Conservation (phyloP, 2,888 invertebrate genomes). For the Rhopalosiphum nymphaeae region DNA sequence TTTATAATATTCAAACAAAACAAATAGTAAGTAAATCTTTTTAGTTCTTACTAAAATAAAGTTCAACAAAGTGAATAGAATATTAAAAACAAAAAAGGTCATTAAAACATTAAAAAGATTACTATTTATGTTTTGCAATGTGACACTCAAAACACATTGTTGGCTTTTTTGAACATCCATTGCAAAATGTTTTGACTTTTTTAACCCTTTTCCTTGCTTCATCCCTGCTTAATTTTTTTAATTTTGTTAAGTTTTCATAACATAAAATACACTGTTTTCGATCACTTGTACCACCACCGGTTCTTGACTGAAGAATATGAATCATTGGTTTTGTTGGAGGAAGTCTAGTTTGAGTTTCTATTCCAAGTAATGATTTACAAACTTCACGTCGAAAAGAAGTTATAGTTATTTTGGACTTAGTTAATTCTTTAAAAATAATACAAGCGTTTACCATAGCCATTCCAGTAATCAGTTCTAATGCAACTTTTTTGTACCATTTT, state of each 20-base stretch:
- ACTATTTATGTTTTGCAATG: too few relatives aligned
- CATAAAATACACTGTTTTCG: not conserved
- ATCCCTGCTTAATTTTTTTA: too few relatives aligned
- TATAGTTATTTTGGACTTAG: not conserved
- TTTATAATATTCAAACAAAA: too few relatives aligned
- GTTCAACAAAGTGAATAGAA: too few relatives aligned
- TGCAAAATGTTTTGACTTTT: too few relatives aligned
- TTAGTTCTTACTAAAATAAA: too few relatives aligned
- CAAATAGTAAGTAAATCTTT: too few relatives aligned
- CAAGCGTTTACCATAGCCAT: not conserved
- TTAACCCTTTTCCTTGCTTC: too few relatives aligned
- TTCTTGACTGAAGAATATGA: not conserved
- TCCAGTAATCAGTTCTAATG: slow-evolving; percentile 10
- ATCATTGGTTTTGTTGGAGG: not conserved
- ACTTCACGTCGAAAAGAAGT: not conserved
- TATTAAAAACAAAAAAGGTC: too few relatives aligned
- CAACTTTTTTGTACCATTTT: slow-evolving; percentile 59
- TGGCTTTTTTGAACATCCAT: too few relatives aligned
- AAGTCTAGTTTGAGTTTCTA: not conserved
- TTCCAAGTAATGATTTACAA: not conserved
- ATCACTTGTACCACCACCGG: not conserved
- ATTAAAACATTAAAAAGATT: too few relatives aligned
- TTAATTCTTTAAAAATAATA: slow-evolving; percentile 3
- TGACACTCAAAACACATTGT: too few relatives aligned
- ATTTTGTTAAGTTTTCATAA: slow-evolving; percentile 9